Percentiles rank a stretch among this genome's conserved stretches.
These are phyloP conservation scores for Vidua macroura DNA, from an alignment of 2,113 vertebrate species.

Conservation along the genomic window DNA sequence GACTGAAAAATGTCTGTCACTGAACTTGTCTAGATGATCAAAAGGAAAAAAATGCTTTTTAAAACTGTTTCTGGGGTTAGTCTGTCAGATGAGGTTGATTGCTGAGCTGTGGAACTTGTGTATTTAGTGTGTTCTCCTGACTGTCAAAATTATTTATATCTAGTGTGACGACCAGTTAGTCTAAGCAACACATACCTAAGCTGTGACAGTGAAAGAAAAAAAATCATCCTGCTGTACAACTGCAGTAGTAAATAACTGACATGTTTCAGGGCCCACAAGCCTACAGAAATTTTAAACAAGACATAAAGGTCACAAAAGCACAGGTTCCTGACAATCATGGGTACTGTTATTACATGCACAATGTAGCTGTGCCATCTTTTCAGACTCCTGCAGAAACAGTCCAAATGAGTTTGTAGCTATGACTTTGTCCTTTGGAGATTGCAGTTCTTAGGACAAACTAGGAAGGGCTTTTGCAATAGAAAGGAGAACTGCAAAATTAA, in stretches of 20 bases:
- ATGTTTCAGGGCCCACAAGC: background rate
- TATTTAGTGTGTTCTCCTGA: conserved; percentile 38
- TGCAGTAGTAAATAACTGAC: conserved; percentile 18
- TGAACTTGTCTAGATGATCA: conserved; percentile 60
- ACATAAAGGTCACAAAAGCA: background rate
- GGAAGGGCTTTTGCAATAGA: background rate
- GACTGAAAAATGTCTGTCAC: conserved; percentile 23
- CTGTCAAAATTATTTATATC: conserved; percentile 66
- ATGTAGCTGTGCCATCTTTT: background rate
- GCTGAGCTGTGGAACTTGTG: conserved; percentile 46
- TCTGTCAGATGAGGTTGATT: conserved; percentile 47
- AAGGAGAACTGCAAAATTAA: background rate
- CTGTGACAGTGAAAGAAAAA: background rate
- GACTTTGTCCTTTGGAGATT: background rate
- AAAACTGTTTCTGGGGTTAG: conserved; percentile 39
- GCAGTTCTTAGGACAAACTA: background rate
- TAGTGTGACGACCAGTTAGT: background rate
- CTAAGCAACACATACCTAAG: background rate
- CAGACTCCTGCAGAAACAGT: background rate
- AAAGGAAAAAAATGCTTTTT: conserved; percentile 23
- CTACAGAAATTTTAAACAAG: conserved; percentile 16
- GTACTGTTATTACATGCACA: background rate
- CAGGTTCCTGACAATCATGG: background rate
- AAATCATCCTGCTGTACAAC: background rate
- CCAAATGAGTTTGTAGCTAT: background rate